Conservation (phyloP, 2,113 vertebrate species). For the Varanus salvator region DNA sequence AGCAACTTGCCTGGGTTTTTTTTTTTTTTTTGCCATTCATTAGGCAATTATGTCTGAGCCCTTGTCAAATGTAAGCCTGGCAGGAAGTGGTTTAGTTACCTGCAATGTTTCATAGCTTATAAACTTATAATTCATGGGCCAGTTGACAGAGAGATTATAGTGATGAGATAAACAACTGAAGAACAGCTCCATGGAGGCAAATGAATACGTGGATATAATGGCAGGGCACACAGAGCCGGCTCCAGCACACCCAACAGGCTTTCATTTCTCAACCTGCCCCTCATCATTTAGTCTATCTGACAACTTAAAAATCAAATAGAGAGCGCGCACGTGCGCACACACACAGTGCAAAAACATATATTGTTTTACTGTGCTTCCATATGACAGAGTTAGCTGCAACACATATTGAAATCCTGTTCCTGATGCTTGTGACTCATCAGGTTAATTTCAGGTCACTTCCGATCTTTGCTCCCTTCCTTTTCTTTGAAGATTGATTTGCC, state of each 20-base stretch:
- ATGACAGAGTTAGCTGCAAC: not conserved
- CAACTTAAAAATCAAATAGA: not conserved
- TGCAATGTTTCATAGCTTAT: not conserved
- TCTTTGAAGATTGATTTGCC: not conserved
- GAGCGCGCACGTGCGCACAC: no score
- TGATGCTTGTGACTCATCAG: not conserved
- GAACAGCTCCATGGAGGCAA: not conserved
- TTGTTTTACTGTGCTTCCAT: not conserved
- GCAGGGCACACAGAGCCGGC: not conserved
- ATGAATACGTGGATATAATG: not conserved
- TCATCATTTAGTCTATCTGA: not conserved
- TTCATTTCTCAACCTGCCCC: not conserved
- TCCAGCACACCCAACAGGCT: not conserved
- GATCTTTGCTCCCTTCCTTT: not conserved
- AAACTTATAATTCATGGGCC: not conserved
- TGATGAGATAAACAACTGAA: not conserved
- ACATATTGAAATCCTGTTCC: not conserved
- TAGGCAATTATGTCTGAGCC: not conserved
- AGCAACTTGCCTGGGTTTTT: not conserved
- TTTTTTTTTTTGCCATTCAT: not conserved
- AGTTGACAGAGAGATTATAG: not conserved
- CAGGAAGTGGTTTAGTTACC: slow-evolving; percentile 6
- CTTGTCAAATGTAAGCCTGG: not conserved
- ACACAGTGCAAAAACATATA: no score
- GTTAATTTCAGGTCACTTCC: not conserved